Evolutionary conservation across 2,113 vertebrate species (phyloP), one percentile per base, ranked within the genome.

Genomic region (Genyomyrus donnyi): DNA sequence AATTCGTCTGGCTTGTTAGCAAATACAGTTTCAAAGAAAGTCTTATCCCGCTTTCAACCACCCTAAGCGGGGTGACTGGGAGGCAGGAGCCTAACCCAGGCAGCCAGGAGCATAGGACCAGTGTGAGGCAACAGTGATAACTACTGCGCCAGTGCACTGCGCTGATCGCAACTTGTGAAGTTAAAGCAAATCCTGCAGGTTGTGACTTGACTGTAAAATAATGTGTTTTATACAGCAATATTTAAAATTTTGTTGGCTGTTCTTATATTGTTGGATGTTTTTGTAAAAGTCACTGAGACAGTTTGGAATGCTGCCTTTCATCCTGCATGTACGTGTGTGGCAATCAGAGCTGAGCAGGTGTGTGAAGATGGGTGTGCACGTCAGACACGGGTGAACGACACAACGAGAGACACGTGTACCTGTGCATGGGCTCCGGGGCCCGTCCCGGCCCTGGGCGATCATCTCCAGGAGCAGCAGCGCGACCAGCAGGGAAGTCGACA

Each of bases 391-490:
- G 77, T 84, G 11, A 39, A 21, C 27, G 48, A 88, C 1, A 49
- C 31, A 49, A 27, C 45, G 66, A 24, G n/a, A 83, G 80, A 49
- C 88, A 49, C 3, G 31, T 94, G 92, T 96, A 97, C 97, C 97
- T 96, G 97, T 97, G 94, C 97, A 97, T 88, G 97, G 96, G 88
- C 94, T 95, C 96, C 96, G 96, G 0, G 89, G 91, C 2, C 1
- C 24, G n/a, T 39, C 31, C 27, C 70, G 87, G 90, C 89, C 91
- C 88, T 91, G 85, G 0, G 85, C n/a, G 42, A 91, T 58, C 66
- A 70, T 92, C 92, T 93, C 92, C 90, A 92, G 91, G 80, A 96
- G 90, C 42, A 96, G 91, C 58, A 90, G 0, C 87, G 94, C 95
- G 90, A 95, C 91, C 91, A 92, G 92, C 92, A 96, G 94, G 11